Evolutionary conservation across 2,888 invertebrate species (phyloP).

Genomic region (Pheosia gnoma): DNA sequence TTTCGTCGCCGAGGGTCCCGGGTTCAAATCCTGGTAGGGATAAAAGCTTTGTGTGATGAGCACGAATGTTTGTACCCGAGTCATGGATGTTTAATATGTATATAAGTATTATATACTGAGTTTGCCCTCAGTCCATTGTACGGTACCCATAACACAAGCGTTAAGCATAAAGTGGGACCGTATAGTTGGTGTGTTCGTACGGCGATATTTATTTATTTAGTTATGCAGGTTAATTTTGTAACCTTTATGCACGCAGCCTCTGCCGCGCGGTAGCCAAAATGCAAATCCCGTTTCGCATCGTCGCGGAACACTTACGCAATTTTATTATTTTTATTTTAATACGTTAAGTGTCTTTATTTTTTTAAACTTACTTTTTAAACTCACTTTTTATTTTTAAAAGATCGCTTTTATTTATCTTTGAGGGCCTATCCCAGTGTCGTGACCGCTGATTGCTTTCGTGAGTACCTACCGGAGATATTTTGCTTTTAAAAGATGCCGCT

Average conservation of each 20-base stretch:
- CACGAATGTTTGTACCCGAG: too few relatives aligned
- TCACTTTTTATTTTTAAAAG: slow-evolving; percentile 28
- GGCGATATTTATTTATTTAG: too few relatives aligned
- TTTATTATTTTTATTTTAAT: slow-evolving; percentile 47
- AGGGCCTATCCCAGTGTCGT: slow-evolving; percentile 47
- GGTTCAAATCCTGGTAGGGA: too few relatives aligned
- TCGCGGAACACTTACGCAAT: slow-evolving; percentile 47
- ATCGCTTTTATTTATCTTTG: slow-evolving; percentile 40
- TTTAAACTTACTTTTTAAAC: slow-evolving; percentile 20
- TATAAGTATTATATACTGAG: too few relatives aligned
- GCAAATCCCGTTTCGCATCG: slow-evolving; percentile 43
- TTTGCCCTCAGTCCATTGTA: too few relatives aligned
- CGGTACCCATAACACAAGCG: too few relatives aligned
- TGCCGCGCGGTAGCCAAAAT: slow-evolving; percentile 50
- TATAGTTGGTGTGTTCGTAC: too few relatives aligned
- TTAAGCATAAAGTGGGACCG: too few relatives aligned
- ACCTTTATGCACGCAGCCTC: background rate
- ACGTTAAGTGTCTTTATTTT: slow-evolving; percentile 31
- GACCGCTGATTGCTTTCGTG: slow-evolving; percentile 75
- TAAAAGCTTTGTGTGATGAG: too few relatives aligned
- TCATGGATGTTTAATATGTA: too few relatives aligned
- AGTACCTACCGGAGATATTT: slow-evolving; percentile 63
- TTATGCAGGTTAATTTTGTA: background rate
- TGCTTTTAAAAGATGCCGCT: slow-evolving; percentile 64
- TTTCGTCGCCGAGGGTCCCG: too few relatives aligned